Conservation (phyloP, 1,140 invertebrate genomes). For the Drosophila paulistorum region DNA sequence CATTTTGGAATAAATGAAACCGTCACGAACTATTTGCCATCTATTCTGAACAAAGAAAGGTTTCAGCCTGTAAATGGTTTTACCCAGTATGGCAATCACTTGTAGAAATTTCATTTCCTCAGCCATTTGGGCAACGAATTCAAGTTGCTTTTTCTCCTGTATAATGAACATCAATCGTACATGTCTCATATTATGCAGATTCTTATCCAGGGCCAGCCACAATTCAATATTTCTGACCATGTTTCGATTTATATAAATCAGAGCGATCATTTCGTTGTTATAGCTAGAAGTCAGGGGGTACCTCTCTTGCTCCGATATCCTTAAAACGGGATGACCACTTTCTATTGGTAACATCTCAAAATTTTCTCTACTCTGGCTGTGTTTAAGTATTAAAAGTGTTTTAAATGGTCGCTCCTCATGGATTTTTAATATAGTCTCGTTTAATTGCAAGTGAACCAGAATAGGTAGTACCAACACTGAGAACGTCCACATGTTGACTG, state of each 20-base stretch:
- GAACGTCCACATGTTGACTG: slow-evolving; percentile 38
- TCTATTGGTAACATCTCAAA: not conserved
- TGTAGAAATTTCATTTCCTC: slow-evolving; percentile 33
- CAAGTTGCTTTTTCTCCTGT: not conserved
- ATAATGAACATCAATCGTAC: slow-evolving; percentile 35
- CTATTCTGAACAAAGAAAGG: slow-evolving; percentile 34
- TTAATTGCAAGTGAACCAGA: slow-evolving; percentile 19
- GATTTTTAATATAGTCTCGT: slow-evolving; percentile 31
- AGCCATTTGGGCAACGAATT: slow-evolving; percentile 11
- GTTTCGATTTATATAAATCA: slow-evolving; percentile 36
- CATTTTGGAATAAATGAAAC: slow-evolving; percentile 29
- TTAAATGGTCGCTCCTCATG: slow-evolving; percentile 36
- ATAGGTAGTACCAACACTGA: slow-evolving; percentile 28
- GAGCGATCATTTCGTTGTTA: slow-evolving; percentile 48
- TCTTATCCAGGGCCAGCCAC: slow-evolving; percentile 52
- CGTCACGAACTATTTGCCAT: slow-evolving; percentile 21
- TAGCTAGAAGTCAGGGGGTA: slow-evolving; percentile 22
- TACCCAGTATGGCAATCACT: slow-evolving; percentile 20
- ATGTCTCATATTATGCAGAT: slow-evolving; percentile 58
- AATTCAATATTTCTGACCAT: slow-evolving; percentile 30
- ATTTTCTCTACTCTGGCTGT: slow-evolving; percentile 22
- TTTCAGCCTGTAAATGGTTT: slow-evolving; percentile 39
- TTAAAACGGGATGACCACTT: slow-evolving; percentile 29
- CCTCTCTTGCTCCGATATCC: slow-evolving; percentile 33
- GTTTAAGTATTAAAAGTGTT: slow-evolving; percentile 37